Percentiles rank a stretch among this genome's conserved stretches.
Evolutionary conservation across 2,113 vertebrate genomes (phyloP).

Genomic region (Nestor notabilis): DNA sequence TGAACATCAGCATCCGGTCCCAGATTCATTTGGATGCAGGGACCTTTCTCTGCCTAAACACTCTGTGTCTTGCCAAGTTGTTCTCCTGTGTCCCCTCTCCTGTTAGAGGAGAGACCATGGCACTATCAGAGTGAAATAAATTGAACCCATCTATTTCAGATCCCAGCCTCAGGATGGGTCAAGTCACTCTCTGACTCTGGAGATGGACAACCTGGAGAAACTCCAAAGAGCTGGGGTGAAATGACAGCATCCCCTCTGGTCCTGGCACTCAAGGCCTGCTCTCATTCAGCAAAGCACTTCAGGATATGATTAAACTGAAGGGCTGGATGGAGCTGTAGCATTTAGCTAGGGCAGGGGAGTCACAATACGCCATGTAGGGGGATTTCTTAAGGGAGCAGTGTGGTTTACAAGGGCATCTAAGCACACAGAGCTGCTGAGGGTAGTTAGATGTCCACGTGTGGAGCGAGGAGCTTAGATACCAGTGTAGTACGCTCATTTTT

Average conservation of each 20-base stretch:
- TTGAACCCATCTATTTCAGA: neutral
- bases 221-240: neutral
- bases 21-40: neutral
- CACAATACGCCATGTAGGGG: rapidly evolving
- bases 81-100: neutral
- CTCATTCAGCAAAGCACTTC: neutral
- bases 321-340: neutral
- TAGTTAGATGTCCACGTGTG: rapidly evolving
- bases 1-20: neutral
- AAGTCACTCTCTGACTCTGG: neutral
- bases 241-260: neutral
- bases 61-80: neutral
- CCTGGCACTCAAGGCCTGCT: neutral
- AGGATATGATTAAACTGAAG: neutral
- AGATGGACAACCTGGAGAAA: neutral
- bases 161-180: neutral
- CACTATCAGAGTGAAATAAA: neutral
- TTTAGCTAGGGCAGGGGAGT: neutral
- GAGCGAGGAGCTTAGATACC: neutral
- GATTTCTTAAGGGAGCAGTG: neutral
- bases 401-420: neutral
- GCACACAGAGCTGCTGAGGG: neutral
- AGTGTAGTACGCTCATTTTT: neutral
- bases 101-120: neutral
- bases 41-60: neutral